Evolutionary conservation across 30 jellyfish, hydroid and myxozoan species (phyloP).

Genomic region (Aurelia aurita): DNA sequence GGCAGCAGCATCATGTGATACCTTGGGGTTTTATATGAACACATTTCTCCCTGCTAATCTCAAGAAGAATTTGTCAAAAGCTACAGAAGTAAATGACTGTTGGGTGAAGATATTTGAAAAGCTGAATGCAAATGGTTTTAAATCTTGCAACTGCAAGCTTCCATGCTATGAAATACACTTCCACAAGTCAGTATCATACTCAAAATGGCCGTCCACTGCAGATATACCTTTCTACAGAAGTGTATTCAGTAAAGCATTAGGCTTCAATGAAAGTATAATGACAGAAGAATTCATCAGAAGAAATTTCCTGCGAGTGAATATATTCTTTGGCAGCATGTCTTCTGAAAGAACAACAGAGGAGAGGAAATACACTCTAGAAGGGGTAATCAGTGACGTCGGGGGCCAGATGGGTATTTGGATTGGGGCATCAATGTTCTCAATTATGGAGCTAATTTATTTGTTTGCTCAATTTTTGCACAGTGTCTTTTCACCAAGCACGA

Average conservation of each 20-base stretch:
- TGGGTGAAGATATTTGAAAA: neutral
- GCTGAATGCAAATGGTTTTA: conserved; percentile 9
- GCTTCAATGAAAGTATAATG: conserved; percentile 10
- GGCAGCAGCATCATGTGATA: conserved; percentile 15
- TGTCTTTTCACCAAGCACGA: neutral
- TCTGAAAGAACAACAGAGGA: conserved; percentile 18
- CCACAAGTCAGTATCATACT: conserved; percentile 30
- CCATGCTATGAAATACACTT: conserved; percentile 59
- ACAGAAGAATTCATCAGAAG: conserved; percentile 55
- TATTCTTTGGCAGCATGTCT: conserved; percentile 41
- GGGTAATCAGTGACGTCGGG: conserved; percentile 48
- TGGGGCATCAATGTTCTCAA: conserved; percentile 70
- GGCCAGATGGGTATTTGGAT: conserved; percentile 80
- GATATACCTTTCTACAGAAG: conserved; percentile 33
- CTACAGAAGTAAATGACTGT: neutral
- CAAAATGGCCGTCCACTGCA: conserved; percentile 68
- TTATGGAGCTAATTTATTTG: conserved; percentile 26
- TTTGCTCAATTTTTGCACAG: neutral
- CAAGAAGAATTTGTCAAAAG: neutral
- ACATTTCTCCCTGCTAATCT: conserved; percentile 26
- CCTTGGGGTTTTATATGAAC: conserved; percentile 3
- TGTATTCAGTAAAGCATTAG: conserved; percentile 32
- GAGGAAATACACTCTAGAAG: conserved; percentile 8
- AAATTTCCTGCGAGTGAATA: conserved; percentile 22
- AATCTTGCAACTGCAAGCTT: conserved; percentile 40